A percentile compares a stretch with the other conserved stretches of the same genome.
These are phyloP conservation scores for Zeuzera pyrina DNA, from an alignment of 2,888 invertebrate genomes.

Conservation along the genomic window DNA sequence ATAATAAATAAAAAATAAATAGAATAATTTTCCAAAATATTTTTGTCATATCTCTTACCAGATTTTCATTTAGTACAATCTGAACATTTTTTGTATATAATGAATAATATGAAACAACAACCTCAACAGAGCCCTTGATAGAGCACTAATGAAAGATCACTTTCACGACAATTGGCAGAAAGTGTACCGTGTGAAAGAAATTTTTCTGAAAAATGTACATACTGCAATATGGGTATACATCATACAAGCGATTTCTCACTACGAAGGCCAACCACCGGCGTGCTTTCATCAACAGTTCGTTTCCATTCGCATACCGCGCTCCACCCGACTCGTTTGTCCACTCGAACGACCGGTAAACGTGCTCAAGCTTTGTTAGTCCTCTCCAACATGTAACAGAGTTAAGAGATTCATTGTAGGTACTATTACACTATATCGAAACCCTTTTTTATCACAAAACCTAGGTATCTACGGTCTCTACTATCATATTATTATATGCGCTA, in stretches of 20 bases:
- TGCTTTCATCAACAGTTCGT: slow-evolving; percentile 44
- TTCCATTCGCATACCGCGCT: slow-evolving; percentile 29
- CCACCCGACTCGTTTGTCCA: slow-evolving; percentile 31
- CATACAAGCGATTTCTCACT: slow-evolving; percentile 22
- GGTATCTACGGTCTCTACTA: too few species aligned
- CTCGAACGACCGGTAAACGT: slow-evolving; percentile 31
- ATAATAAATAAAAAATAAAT: too few species aligned
- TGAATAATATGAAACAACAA: too few species aligned
- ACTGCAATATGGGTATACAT: slow-evolving; percentile 27
- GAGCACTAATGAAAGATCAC: slow-evolving; percentile 60
- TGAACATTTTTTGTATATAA: too few species aligned
- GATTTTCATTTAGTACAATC: too few species aligned
- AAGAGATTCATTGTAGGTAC: too few species aligned
- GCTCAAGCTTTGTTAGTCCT: slow-evolving; percentile 15
- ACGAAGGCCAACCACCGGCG: slow-evolving; percentile 38
- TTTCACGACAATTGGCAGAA: slow-evolving; percentile 67
- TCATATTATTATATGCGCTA: too few species aligned
- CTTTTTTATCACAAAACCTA: too few species aligned
- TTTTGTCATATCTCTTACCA: too few species aligned
- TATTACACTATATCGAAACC: too few species aligned
- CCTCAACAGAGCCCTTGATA: slow-evolving; percentile 54
- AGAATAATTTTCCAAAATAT: too few species aligned
- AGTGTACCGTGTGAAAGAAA: slow-evolving; percentile 59
- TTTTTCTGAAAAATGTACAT: slow-evolving; percentile 32
- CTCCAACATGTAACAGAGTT: too few species aligned